Evolutionary conservation across 2,797 vertebrate species (phyloP).

Genomic region (Ispidina lecontei): DNA sequence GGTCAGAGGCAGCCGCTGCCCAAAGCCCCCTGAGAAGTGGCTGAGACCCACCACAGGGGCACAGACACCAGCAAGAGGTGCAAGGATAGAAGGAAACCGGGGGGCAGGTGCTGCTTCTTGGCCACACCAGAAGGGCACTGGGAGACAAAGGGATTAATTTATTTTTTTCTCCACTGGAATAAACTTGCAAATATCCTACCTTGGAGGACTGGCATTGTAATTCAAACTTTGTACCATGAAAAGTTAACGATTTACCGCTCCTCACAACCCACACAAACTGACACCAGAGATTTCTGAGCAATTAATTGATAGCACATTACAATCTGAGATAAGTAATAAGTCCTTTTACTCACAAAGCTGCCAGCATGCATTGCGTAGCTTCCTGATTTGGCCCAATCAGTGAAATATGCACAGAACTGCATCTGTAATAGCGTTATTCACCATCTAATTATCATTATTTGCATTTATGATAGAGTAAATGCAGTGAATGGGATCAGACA

Average conservation of each 20-base stretch:
- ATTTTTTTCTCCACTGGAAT: slow-evolving; percentile 10
- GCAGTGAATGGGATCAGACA: slow-evolving; percentile 20
- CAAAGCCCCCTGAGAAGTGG: slow-evolving; percentile 19
- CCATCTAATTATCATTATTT: slow-evolving; percentile 72
- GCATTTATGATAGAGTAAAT: slow-evolving; percentile 60
- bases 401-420: slow-evolving; percentile 43
- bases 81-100: background rate
- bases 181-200: slow-evolving; percentile 37
- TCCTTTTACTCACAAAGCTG: slow-evolving; percentile 30
- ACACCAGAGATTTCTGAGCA: slow-evolving; percentile 57
- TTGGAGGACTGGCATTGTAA: slow-evolving; percentile 34
- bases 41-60: background rate
- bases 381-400: slow-evolving; percentile 75
- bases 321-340: slow-evolving; percentile 51
- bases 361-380: slow-evolving; percentile 1
- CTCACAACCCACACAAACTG: slow-evolving; percentile 60
- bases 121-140: background rate
- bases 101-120: background rate
- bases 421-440: slow-evolving; percentile 59
- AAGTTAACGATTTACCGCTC: slow-evolving; percentile 64
- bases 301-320: slow-evolving; percentile 73
- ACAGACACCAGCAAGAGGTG: background rate
- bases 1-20: background rate
- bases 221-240: slow-evolving; percentile 36
- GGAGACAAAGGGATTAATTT: slow-evolving; percentile 28